Evolutionary conservation across 2,888 invertebrate species (phyloP).

Genomic region (Archaeoteleia sp.): DNA sequence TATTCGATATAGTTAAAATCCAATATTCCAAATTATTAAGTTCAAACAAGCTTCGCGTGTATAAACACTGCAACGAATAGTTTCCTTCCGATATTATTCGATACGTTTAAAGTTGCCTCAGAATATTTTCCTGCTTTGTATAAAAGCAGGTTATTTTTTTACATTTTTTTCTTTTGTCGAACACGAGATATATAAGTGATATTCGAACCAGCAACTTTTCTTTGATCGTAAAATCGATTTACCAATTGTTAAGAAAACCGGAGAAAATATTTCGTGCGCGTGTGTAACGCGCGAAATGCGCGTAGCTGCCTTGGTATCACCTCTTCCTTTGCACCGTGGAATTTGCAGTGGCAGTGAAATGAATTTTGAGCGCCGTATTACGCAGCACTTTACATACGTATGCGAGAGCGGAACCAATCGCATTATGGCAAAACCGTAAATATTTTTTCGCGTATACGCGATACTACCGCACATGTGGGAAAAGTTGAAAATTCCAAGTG

Average conservation of each 20-base stretch:
- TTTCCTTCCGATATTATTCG: not conserved
- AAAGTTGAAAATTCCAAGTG: not conserved
- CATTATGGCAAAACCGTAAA: constrained; percentile 5
- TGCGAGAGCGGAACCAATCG: constrained; percentile 7
- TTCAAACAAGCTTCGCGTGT: no score
- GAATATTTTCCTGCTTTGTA: not conserved
- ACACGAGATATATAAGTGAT: constrained; percentile 4
- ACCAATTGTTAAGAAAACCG: constrained; percentile 1
- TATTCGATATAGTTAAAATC: no score
- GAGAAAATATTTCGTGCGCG: constrained; percentile 1
- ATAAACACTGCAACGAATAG: no score
- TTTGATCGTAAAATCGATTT: constrained; percentile 10
- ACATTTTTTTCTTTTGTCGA: not conserved
- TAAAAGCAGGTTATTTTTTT: not conserved
- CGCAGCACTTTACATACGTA: constrained; percentile 2
- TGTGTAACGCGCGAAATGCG: constrained; percentile 2
- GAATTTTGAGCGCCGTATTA: constrained; percentile 6
- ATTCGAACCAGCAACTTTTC: constrained; percentile 2
- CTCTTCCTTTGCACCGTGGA: constrained; percentile 2
- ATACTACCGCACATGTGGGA: not conserved
- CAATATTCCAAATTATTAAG: no score
- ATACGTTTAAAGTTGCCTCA: not conserved
- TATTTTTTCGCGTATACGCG: constrained; percentile 3
- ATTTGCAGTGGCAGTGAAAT: not conserved
- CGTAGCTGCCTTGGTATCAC: constrained; percentile 4